phyloP scores from a whole-genome alignment of 2,113 vertebrate genomes.

The Herpailurus yagouaroundi region DNA sequence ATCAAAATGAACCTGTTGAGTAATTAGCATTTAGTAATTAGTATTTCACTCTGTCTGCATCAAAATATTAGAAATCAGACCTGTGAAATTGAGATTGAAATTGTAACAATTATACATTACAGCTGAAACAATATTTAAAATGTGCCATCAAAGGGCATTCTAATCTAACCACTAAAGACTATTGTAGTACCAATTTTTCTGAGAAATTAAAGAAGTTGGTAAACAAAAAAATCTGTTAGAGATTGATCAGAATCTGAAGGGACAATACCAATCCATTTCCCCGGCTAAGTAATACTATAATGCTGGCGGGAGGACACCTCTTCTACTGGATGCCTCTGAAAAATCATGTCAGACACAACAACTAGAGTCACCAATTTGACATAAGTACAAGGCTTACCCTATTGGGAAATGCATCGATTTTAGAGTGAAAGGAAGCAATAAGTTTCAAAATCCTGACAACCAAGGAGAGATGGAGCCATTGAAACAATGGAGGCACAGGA shows the following conservation, averaged over 20 bases:
- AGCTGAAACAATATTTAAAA: background rate
- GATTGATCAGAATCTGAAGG: background rate
- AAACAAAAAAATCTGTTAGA: background rate
- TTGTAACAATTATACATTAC: background rate
- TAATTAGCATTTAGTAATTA: background rate
- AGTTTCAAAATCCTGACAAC: background rate
- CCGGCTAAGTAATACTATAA: background rate
- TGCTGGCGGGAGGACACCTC: background rate
- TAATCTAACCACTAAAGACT: background rate
- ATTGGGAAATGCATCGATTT: background rate
- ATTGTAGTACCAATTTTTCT: background rate
- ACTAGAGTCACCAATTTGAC: background rate
- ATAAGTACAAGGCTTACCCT: background rate
- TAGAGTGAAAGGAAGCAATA: background rate
- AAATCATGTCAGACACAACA: background rate
- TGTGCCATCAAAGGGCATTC: background rate
- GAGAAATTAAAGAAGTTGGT: background rate
- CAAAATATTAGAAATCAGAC: slow-evolving; percentile 3
- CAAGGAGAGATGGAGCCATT: background rate
- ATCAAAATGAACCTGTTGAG: slow-evolving; percentile 77
- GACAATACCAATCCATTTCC: background rate
- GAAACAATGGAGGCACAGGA: background rate
- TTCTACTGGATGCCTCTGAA: background rate
- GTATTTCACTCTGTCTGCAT: background rate
- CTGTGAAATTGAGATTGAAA: background rate